Evolutionary conservation across 2,113 vertebrate genomes (phyloP).

Genomic region (Raphicerus campestris): DNA sequence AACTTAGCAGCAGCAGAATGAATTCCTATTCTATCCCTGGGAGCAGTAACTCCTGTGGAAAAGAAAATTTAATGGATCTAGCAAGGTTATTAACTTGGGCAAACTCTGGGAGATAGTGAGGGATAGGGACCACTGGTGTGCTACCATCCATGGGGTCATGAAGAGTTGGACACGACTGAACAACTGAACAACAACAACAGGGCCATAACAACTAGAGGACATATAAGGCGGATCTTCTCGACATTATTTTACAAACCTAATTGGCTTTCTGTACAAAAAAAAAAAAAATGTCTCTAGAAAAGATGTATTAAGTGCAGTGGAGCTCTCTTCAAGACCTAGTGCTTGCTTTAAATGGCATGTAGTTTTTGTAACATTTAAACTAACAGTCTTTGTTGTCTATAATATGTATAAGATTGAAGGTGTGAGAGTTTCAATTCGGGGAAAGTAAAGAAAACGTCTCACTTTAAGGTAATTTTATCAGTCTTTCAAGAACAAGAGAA

Average conservation of each 20-base stretch:
- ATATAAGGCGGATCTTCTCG: constrained; percentile 50
- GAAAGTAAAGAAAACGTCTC: constrained; percentile 31
- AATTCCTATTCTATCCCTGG: background rate
- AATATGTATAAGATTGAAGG: background rate
- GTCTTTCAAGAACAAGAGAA: background rate
- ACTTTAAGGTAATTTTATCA: background rate
- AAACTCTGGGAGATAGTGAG: background rate
- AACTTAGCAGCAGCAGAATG: background rate
- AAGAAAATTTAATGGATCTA: constrained; percentile 13
- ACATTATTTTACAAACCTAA: constrained; percentile 63
- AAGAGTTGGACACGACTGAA: background rate
- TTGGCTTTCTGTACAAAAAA: constrained; percentile 59
- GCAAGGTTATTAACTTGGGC: constrained; percentile 42
- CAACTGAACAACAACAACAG: background rate
- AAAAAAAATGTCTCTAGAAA: constrained; percentile 66
- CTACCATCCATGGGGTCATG: fast-evolving
- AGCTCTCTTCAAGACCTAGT: constrained; percentile 42
- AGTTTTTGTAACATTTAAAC: constrained; percentile 63
- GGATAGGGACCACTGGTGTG: background rate
- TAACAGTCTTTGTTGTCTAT: constrained; percentile 28
- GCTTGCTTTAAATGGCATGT: constrained; percentile 45
- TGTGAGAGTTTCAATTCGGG: background rate
- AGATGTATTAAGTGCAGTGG: constrained; percentile 53
- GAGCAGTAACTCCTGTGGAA: background rate
- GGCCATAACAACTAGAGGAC: constrained; percentile 34